phyloP scores from a whole-genome alignment of 1,140 invertebrate genomes.

The Cylas formicarius region DNA sequence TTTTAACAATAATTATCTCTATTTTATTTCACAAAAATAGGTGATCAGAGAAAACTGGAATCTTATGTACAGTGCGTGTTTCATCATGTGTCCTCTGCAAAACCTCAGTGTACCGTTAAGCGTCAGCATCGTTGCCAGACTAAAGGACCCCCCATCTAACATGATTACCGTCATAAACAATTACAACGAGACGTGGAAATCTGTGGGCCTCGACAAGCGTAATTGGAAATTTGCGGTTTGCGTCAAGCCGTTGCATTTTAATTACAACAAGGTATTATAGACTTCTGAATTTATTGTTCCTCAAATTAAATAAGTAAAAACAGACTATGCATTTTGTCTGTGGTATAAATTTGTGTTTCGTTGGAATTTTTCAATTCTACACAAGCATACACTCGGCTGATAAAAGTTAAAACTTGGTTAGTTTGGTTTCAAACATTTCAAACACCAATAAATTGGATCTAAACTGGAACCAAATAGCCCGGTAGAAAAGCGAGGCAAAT shows the following conservation, averaged over 20 bases:
- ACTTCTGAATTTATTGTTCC: too few relatives aligned
- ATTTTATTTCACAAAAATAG: constrained; percentile 40
- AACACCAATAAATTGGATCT: too few relatives aligned
- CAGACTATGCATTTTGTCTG: too few relatives aligned
- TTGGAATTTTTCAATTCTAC: too few relatives aligned
- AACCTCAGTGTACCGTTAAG: constrained; percentile 54
- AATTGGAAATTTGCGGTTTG: constrained; percentile 69
- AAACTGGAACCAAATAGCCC: too few relatives aligned
- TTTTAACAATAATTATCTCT: constrained; percentile 10
- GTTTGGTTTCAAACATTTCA: too few relatives aligned
- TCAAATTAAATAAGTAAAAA: too few relatives aligned
- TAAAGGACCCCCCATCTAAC: constrained; percentile 56
- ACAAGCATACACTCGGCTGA: too few relatives aligned
- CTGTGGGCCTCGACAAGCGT: too few relatives aligned
- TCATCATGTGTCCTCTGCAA: constrained; percentile 71
- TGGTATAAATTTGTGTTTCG: too few relatives aligned
- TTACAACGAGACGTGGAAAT: constrained; percentile 42
- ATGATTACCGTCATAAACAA: constrained; percentile 49
- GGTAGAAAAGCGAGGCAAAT: too few relatives aligned
- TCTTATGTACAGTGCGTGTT: constrained; percentile 85
- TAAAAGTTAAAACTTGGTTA: too few relatives aligned
- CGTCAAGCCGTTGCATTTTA: constrained; percentile 87
- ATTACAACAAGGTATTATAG: constrained; percentile 64
- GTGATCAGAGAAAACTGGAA: constrained; percentile 91
- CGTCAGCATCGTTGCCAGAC: constrained; percentile 59